Percentiles rank a stretch among this genome's conserved stretches.
phyloP scores from a whole-genome alignment of 2,113 vertebrate species.

The Syrrhaptes paradoxus region DNA sequence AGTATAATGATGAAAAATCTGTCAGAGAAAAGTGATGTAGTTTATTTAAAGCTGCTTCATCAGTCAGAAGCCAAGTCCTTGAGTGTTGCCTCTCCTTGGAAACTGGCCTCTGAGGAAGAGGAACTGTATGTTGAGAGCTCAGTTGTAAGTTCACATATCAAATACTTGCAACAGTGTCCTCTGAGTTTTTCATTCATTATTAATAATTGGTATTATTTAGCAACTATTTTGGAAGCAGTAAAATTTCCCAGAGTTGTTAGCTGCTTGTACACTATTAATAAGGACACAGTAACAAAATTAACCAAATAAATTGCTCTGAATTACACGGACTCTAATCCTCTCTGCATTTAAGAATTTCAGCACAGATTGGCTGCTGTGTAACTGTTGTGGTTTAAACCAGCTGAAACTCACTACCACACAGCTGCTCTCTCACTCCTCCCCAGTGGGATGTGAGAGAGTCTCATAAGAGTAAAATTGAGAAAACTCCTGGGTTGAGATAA shows the following conservation, averaged over 20 bases:
- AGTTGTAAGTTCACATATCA: not conserved
- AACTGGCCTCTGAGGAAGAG: not conserved
- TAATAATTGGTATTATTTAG: not conserved
- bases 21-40: not conserved
- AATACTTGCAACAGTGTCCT: not conserved
- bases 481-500: too few relatives aligned
- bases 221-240: not conserved
- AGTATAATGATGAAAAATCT: not conserved
- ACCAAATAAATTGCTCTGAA: not conserved
- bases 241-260: not conserved
- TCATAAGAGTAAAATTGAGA: too few relatives aligned
- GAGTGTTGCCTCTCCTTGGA: not conserved
- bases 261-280: not conserved
- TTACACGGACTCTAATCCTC: not conserved
- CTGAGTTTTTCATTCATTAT: not conserved
- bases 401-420: too few relatives aligned
- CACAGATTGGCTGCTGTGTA: not conserved
- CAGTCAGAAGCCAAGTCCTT: not conserved
- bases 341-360: not conserved
- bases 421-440: too few relatives aligned
- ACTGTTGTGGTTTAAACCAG: too few relatives aligned
- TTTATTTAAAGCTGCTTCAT: not conserved
- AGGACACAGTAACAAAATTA: not conserved
- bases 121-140: not conserved
- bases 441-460: too few relatives aligned